Base-by-base conservation (phyloP, 2,888 invertebrate species). In the Leptinotarsa tumamoca region DNA sequence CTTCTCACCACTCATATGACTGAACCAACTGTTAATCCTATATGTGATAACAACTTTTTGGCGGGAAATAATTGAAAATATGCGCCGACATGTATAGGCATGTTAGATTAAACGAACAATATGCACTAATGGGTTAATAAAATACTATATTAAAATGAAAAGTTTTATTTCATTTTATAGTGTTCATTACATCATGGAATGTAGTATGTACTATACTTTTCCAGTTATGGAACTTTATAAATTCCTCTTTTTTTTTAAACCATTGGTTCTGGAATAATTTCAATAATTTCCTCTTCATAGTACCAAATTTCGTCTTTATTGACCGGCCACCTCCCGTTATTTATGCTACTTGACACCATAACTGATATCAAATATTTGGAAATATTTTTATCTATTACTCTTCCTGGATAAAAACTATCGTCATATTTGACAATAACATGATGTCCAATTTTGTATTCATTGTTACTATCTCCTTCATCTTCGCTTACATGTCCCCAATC, bases 281-380 rank as follows among this genome's bases (percentile, higher is more conserved):
- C 13, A 68, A 27, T 68, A 52, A 68, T 68, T 68, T 68, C 52
- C 51, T 68, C 51, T 68, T 68, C 18, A 52, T 68, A 27, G 15
- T 54, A 68, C 68, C 68, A 68, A 68, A 68, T 68, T 68, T 52
- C 33, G 27, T 68, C 68, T 68, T 68, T 68, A 68, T 50, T 68
- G 49, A 68, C 68, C 15, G 49, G 49, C 68, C 68, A 68, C 68
- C 52, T 68, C 68, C 68, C 52, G 50, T 68, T 68, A n/a, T 68
- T 68, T 54, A 68, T 68, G 68, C 21, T 51, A 54, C 52, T 63
- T 63, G 63, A 63, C 33, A 63, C 27, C 33, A 33, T 63, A n/a
- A 27, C 33, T n/a, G 63, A 27, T 63, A 63, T 63, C 33, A 33
- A 63, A 63, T 63, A 63, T 63, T 63, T 33, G n/a, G 33, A 63